These are phyloP conservation scores for Calyptommatus sinebrachiatus DNA, from an alignment of 2,113 vertebrate genomes.

Conservation along the genomic window DNA sequence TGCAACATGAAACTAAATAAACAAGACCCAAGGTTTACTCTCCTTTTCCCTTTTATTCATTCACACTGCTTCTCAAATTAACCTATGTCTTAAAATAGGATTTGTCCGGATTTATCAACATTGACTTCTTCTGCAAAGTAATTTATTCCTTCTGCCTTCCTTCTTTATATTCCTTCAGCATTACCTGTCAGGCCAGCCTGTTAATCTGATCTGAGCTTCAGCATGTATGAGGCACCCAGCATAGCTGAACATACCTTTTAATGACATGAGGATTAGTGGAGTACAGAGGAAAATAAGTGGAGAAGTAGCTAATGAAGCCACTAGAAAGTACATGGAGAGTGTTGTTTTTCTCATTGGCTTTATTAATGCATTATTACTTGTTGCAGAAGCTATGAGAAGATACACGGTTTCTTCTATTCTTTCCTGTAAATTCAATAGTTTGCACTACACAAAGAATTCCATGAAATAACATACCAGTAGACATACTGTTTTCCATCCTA, in stretches of 20 bases:
- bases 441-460: neutral
- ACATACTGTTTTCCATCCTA: no score
- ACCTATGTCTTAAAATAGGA: slow-evolving; percentile 28
- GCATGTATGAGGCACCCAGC: neutral
- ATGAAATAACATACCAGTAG: no score
- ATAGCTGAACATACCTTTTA: slow-evolving; percentile 1
- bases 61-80: slow-evolving; percentile 42
- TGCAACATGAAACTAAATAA: slow-evolving; percentile 41
- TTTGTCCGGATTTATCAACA: slow-evolving; percentile 46
- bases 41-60: neutral
- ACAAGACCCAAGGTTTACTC: neutral
- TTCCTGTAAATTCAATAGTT: neutral
- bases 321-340: neutral
- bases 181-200: neutral
- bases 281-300: neutral
- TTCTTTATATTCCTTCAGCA: slow-evolving; percentile 19
- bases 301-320: neutral
- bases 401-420: neutral
- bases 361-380: neutral
- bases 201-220: slow-evolving; percentile 22
- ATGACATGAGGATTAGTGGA: neutral
- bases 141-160: slow-evolving; percentile 13
- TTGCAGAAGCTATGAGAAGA: neutral
- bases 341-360: neutral
- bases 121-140: slow-evolving; percentile 29